A percentile compares a stretch with the other conserved stretches of the same genome.
Evolutionary conservation across 2,113 vertebrate species (phyloP).

Genomic region (Cavia aperea): DNA sequence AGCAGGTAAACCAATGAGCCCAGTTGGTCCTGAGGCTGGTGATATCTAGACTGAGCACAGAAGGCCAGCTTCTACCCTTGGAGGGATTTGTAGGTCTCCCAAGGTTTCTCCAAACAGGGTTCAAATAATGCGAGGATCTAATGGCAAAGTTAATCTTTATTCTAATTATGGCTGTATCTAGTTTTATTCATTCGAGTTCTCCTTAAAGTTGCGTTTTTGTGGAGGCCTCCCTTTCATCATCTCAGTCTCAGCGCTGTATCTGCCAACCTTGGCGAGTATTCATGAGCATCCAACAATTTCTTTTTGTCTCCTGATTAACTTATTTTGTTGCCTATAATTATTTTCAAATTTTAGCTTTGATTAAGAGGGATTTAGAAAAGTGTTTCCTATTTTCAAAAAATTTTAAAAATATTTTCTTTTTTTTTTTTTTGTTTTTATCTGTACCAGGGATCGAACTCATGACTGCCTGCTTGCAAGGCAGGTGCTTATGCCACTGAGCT

Average conservation of each 20-base stretch:
- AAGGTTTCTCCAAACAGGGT: neutral
- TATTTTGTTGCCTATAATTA: neutral
- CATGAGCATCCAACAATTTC: neutral
- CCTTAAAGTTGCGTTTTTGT: neutral
- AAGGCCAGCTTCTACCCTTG: neutral
- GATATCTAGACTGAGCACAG: neutral
- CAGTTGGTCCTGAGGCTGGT: neutral
- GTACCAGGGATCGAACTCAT: no score
- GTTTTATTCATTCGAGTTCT: neutral
- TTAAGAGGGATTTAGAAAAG: neutral
- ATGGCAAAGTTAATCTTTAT: neutral
- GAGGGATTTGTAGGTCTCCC: neutral
- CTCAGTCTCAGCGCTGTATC: neutral
- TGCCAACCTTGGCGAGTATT: neutral
- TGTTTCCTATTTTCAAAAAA: neutral
- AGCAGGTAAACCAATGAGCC: neutral
- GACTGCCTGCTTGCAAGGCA: no score
- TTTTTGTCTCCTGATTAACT: neutral
- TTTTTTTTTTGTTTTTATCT: no score
- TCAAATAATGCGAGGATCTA: neutral
- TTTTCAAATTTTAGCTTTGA: neutral
- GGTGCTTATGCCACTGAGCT: no score
- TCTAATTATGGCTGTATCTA: neutral
- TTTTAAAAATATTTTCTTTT: neutral
- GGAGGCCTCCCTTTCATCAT: neutral